Conservation (phyloP, 1,140 invertebrate genomes). For the Zaprionus davidi region DNA sequence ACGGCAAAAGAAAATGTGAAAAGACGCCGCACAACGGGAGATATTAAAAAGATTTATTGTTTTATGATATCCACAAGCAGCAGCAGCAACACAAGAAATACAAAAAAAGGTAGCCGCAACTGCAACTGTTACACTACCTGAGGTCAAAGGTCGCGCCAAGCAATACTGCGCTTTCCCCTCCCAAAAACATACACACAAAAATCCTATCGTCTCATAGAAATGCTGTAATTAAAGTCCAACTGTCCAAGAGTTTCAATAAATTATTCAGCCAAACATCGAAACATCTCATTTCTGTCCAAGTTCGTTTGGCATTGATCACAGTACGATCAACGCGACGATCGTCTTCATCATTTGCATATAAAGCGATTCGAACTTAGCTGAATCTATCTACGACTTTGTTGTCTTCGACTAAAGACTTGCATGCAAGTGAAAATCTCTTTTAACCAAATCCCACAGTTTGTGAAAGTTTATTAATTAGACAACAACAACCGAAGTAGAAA, state of each 20-base stretch:
- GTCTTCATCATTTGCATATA: slow-evolving; percentile 70
- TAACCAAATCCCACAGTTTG: slow-evolving; percentile 46
- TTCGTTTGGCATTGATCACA: slow-evolving; percentile 17
- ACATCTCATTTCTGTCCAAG: slow-evolving; percentile 14
- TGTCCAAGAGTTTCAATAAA: slow-evolving; percentile 72
- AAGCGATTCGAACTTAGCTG: slow-evolving; percentile 60
- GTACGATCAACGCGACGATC: slow-evolving; percentile 28
- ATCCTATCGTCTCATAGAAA: slow-evolving; percentile 37
- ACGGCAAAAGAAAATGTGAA: slow-evolving; percentile 40
- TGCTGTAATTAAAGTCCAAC: slow-evolving; percentile 77
- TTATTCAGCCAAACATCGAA: slow-evolving; percentile 47
- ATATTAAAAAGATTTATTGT: slow-evolving; percentile 82
- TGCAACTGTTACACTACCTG: slow-evolving; percentile 63
- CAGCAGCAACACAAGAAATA: not conserved
- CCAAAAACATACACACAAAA: not conserved
- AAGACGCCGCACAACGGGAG: slow-evolving; percentile 51
- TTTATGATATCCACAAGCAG: slow-evolving; percentile 70
- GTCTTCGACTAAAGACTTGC: slow-evolving; percentile 31
- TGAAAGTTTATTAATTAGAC: slow-evolving; percentile 82
- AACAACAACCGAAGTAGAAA: slow-evolving; percentile 30
- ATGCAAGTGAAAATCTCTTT: slow-evolving; percentile 73
- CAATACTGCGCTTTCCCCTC: slow-evolving; percentile 28
- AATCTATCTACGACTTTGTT: slow-evolving; percentile 21
- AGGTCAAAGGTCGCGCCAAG: slow-evolving; percentile 59
- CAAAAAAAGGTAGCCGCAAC: slow-evolving; percentile 34